Conservation (phyloP, 2,888 invertebrate species). For the Cylloceria caligata region DNA sequence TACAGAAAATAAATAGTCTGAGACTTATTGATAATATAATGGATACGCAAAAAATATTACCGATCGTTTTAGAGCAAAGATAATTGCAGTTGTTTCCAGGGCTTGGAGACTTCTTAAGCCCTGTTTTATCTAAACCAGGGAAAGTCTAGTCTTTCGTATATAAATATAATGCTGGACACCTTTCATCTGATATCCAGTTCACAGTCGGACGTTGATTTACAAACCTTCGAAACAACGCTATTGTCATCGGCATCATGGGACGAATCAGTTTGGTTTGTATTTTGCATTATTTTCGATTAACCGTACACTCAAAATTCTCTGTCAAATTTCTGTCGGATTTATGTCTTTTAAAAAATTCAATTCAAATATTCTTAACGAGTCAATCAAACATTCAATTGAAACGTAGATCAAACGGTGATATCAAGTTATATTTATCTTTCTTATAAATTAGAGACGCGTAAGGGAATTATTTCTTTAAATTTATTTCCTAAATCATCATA, state of each 20-base stretch:
- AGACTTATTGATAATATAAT: constrained; percentile 48
- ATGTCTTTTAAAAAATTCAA: no score
- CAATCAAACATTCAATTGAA: no score
- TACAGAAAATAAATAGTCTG: constrained; percentile 41
- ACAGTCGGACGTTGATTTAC: constrained; percentile 67
- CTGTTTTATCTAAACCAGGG: constrained; percentile 74
- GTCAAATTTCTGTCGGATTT: no score
- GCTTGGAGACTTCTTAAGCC: constrained; percentile 61
- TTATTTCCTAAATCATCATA: no score
- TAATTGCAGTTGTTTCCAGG: constrained; percentile 43
- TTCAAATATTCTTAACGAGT: no score
- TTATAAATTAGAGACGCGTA: no score
- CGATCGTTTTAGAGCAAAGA: constrained; percentile 52
- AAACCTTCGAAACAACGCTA: constrained; percentile 62
- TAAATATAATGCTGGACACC: constrained; percentile 79
- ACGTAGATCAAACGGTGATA: no score
- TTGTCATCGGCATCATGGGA: constrained; percentile 74
- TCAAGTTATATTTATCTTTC: no score
- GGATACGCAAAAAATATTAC: constrained; percentile 48
- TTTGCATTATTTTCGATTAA: constrained; percentile 7
- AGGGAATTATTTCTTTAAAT: no score
- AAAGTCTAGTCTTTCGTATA: constrained; percentile 79
- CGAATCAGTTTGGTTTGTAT: constrained; percentile 75
- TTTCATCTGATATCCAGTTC: constrained; percentile 75
- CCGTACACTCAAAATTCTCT: neutral